phyloP scores from a whole-genome alignment of 64 coral and sea anemone species.

The Stichodactyla mertensii region DNA sequence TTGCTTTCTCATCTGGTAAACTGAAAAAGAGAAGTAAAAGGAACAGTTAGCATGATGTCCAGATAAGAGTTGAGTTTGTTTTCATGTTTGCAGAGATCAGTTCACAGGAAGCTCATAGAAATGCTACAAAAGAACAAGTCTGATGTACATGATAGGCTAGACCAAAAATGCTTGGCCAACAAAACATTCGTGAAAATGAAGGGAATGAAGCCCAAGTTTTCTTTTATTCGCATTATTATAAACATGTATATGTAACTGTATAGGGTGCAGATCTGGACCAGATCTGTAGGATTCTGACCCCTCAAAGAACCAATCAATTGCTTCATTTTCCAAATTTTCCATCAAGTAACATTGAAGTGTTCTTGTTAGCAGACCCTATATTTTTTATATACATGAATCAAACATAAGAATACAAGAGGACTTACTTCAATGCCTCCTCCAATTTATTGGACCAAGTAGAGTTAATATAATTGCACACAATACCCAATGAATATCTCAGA shows the following conservation, averaged over 20 bases:
- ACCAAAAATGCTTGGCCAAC: too few relatives aligned
- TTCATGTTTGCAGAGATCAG: too few relatives aligned
- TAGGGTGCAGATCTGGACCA: too few relatives aligned
- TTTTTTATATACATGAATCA: background rate
- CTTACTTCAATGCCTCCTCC: constrained; percentile 72
- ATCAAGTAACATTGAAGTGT: background rate
- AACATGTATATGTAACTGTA: too few relatives aligned
- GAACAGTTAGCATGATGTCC: background rate
- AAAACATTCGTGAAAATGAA: too few relatives aligned
- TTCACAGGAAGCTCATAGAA: too few relatives aligned
- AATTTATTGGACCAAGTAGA: constrained; percentile 64
- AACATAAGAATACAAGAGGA: background rate
- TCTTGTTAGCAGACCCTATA: background rate
- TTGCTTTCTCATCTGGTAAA: constrained; percentile 53
- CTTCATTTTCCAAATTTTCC: background rate
- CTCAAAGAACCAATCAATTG: too few relatives aligned
- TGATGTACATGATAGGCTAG: too few relatives aligned
- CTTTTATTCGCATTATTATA: too few relatives aligned
- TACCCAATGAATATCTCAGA: constrained; percentile 72
- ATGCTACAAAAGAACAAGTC: background rate
- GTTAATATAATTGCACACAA: constrained; percentile 87
- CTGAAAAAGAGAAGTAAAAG: constrained; percentile 26
- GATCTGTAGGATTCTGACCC: too few relatives aligned
- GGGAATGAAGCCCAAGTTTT: too few relatives aligned
- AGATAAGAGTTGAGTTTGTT: background rate